phyloP scores from a whole-genome alignment of 2,113 vertebrate species.

The Anarhynchus alexandrinus region DNA sequence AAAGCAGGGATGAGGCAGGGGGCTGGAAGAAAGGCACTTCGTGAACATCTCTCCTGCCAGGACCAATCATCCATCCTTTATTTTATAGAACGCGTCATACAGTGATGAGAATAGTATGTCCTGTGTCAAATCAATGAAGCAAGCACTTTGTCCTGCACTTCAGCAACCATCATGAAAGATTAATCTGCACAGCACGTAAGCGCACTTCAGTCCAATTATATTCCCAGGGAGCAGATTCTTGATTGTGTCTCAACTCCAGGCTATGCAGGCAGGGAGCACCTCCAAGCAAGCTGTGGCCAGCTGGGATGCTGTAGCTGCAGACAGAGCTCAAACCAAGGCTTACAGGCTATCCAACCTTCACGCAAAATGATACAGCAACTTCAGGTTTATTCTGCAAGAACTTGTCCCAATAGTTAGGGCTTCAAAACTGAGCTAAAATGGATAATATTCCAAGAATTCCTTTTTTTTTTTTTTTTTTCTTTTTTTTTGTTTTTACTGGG shows the following conservation, averaged over 20 bases:
- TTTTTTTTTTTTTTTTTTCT: not conserved
- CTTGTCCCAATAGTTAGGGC: not conserved
- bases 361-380: not conserved
- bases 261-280: not conserved
- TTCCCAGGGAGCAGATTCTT: not conserved
- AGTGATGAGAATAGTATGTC: conserved; percentile 33
- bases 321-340: not conserved
- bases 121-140: conserved; percentile 55
- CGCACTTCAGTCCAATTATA: conserved; percentile 16
- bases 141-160: not conserved
- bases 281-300: not conserved
- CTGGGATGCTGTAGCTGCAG: not conserved
- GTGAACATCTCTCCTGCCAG: not conserved
- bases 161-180: conserved; percentile 19
- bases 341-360: not conserved
- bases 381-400: not conserved
- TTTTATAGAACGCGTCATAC: conserved; percentile 20
- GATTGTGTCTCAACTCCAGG: not conserved
- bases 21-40: not conserved
- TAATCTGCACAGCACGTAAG: not conserved
- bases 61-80: conserved; percentile 11
- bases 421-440: not conserved
- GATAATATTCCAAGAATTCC: not conserved
- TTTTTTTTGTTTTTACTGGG: too few relatives aligned
- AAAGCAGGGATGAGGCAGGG: not conserved